Base-by-base conservation (phyloP, 2,888 invertebrate species). In the Rugalucina vietnamica region DNA sequence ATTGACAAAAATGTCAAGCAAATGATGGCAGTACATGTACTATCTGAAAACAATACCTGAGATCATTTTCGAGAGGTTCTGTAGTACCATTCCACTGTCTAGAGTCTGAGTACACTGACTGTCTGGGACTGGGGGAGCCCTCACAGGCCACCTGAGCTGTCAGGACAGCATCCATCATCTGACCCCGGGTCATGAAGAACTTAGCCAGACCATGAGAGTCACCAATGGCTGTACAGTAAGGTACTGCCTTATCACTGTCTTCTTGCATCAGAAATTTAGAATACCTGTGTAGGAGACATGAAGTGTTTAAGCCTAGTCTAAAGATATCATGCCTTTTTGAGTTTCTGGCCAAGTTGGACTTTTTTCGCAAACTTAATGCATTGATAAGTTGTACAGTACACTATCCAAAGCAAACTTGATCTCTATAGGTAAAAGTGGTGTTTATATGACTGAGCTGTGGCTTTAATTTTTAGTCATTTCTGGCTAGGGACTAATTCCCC, bases 141-240 rank as follows among this genome's bases (percentile, higher is more conserved):
- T 94, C 93, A 80, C 90, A 90, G 0, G 92, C 91, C 27, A 91
- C 93, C 84, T 92, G 92, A 8, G 93, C 91, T 4, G 91, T 87
- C 74, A 94, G 77, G 34, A 93, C 87, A 50, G 94, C 95, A 70
- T 95, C 94, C 12, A 87, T 75, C 71, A 93, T 83, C 87, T 94
- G 93, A 5, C 94, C 93, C 27, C 91, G 85, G 12, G 84, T 54
- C 0, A 89, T 87, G 60, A 92, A 91, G 86, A 91, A 93, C 18
- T 91, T 81, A n/a, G 93, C 93, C 32, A 94, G 81, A 37, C 84
- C 73, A 14, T 88, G 76, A 0, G 88, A 79, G 70, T 94, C 92
- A 32, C 94, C 94, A 3, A 92, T 89, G 24, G 95, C 95, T 54
- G 94, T 90, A 78, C 92, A 92, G 81, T 92, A 94, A 29, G 94